These are phyloP conservation scores for Gryllus longicercus DNA, from an alignment of 2,888 invertebrate genomes.

Conservation along the genomic window DNA sequence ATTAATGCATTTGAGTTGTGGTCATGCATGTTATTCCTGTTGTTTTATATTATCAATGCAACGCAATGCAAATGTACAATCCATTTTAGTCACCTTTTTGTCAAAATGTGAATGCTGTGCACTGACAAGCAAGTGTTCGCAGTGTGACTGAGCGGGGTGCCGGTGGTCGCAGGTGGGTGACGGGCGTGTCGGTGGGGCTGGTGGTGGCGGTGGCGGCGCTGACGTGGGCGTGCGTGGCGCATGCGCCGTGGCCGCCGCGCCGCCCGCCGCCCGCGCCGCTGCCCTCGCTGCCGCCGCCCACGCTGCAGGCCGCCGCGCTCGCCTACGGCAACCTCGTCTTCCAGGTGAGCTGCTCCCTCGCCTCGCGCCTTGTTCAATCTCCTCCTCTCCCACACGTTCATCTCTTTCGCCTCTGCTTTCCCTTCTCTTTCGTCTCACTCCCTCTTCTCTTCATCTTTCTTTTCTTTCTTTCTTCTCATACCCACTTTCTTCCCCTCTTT, in stretches of 20 bases:
- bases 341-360: conserved; percentile 38
- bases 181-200: conserved; percentile 61
- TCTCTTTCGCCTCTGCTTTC: background rate
- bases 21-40: too few species aligned
- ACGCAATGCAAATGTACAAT: too few species aligned
- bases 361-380: background rate
- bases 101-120: background rate
- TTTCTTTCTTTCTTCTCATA: background rate
- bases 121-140: background rate
- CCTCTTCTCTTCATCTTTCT: fast-evolving
- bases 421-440: background rate
- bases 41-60: too few species aligned
- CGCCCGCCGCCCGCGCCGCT: conserved; percentile 44
- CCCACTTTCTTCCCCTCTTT: background rate
- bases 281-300: conserved; percentile 23
- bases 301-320: conserved; percentile 47
- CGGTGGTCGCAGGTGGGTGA: conserved; percentile 55
- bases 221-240: conserved; percentile 64
- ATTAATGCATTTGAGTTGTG: too few species aligned
- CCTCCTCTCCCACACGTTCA: background rate
- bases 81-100: too few species aligned
- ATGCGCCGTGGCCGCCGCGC: conserved; percentile 45
- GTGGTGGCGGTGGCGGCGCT: conserved; percentile 63
- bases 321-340: conserved; percentile 50
- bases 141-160: background rate